Evolutionary conservation across 2,888 invertebrate species (phyloP), one percentile per base, ranked within the genome.

Genomic region (Zaprionus obscuricornis): DNA sequence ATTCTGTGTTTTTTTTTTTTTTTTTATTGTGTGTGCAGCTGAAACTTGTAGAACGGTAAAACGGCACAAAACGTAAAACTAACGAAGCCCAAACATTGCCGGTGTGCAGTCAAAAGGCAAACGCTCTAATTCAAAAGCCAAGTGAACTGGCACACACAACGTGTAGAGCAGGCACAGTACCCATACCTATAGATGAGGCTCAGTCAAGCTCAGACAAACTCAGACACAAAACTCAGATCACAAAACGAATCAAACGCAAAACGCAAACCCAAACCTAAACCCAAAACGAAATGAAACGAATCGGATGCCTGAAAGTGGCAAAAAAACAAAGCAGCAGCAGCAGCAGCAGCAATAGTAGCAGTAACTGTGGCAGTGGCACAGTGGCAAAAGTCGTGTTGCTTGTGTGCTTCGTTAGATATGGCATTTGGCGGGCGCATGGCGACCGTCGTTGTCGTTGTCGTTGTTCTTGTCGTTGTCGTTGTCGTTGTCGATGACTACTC

Each of bases 101-200:
- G 59, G 43, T 85, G 85, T 67, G 67, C 77, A 85, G 85, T 85
- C 82, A 78, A 82, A 85, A 74, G 85, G 82, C 82, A 60, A 81
- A 70, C 65, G 63, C 50, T 67, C 74, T 70, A 76, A 81, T 81
- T 77, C 77, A 66, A 76, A 81, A 73, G 82, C 70, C 85, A 84
- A 84, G 66, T 81, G 66, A 81, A 84, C 82, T 70, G 74, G 74
- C 72, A 71, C 56, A 60, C 55, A 37, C 39, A 34, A n/a, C n/a
- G 29, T 27, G 31, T 11, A 34, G 39, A 24, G 49, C 16, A 27
- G 57, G 37, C 42, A 34, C 17, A 20, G 29, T 11, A 33, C 42
- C 10, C 14, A 26, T 13, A 24, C 33, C 33, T 29, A 37, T 33
- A 36, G 14, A 47, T 13, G 16, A 3, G n/a, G n/a, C 22, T 13